phyloP scores from a whole-genome alignment of 2,888 invertebrate genomes.

The Sphaerophoria rueppellii region DNA sequence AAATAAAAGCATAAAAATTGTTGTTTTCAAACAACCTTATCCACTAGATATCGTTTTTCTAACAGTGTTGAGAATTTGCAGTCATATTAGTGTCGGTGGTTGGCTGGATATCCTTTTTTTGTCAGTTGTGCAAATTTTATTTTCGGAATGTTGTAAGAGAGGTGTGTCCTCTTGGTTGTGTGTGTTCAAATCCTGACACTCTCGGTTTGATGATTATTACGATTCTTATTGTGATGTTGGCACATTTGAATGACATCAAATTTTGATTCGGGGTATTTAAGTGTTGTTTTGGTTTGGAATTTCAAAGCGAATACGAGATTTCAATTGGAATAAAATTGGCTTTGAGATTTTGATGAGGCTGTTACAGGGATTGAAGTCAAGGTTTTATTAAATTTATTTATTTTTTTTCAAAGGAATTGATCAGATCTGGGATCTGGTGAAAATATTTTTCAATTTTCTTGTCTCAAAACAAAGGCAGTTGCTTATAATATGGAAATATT shows the following conservation, averaged over 20 bases:
- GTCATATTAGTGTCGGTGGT: slow-evolving; percentile 25
- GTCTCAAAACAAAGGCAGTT: no score
- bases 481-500: no score
- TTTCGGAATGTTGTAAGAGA: slow-evolving; percentile 31
- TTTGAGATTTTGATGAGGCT: neutral
- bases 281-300: slow-evolving; percentile 21
- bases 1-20: neutral
- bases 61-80: slow-evolving; percentile 10
- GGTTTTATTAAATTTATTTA: no score
- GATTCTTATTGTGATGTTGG: slow-evolving; percentile 25
- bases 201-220: slow-evolving; percentile 17
- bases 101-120: neutral
- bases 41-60: slow-evolving; percentile 1
- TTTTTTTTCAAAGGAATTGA: no score
- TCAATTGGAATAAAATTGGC: slow-evolving; percentile 17
- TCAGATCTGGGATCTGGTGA: no score
- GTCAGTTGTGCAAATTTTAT: slow-evolving; percentile 42
- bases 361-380: neutral
- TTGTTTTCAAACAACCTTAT: slow-evolving; percentile 10
- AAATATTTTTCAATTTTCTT: no score
- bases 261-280: slow-evolving; percentile 43
- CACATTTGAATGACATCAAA: slow-evolving; percentile 42
- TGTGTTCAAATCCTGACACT: neutral
- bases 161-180: neutral
- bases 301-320: slow-evolving; percentile 21